Evolutionary conservation across 2,888 invertebrate species (phyloP), one percentile per base, ranked within the genome.

Genomic region (Eueremaeus valkanovi): DNA sequence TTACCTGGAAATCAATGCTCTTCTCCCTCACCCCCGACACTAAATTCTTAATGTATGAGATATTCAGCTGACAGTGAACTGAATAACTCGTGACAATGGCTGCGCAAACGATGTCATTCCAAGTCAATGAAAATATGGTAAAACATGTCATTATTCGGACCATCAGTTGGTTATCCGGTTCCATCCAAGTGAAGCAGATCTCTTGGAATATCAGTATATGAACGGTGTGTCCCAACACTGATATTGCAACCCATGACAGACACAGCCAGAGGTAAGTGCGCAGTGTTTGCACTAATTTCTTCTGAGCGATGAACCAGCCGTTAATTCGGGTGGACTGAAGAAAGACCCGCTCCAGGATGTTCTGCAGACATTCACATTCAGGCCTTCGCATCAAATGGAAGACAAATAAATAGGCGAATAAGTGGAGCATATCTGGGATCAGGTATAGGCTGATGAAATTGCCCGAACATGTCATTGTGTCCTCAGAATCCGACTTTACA

Each of bases 91-190:
- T 89, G 78, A 92, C 88, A 73, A 92, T 88, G 3, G 91, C 89
- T n/a, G 90, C 90, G 83, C 92, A 91, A 74, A 92, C 89, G 83
- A 91, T 88, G 82, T 92, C 92, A 81, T 92, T 92, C 83, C 89
- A 88, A 77, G 91, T 82, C 13, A 91, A 90, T 78, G 89, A 89
- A 55, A 88, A 82, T 36, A 91, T 87, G 76, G 92, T 83, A 9
- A 89, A 81, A 45, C 89, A 84, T 84, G 90, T 88, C 63, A 89
- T 81, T 21, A 73, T 29, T n/a, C 16, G 16, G 18, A 49, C 31
- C n/a, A 58, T 6, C 6, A 51, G 9, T 21, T 63, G 42, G 73
- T 75, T 77, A 76, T 74, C 75, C 9, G 77, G 74, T 21, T 76
- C 72, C n/a, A 79, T 61, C 76, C 77, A 77, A 72, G 79, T 72